Evolutionary conservation across 2,113 vertebrate species (phyloP), one percentile per base, ranked within the genome.

Genomic region (Cariama cristata): DNA sequence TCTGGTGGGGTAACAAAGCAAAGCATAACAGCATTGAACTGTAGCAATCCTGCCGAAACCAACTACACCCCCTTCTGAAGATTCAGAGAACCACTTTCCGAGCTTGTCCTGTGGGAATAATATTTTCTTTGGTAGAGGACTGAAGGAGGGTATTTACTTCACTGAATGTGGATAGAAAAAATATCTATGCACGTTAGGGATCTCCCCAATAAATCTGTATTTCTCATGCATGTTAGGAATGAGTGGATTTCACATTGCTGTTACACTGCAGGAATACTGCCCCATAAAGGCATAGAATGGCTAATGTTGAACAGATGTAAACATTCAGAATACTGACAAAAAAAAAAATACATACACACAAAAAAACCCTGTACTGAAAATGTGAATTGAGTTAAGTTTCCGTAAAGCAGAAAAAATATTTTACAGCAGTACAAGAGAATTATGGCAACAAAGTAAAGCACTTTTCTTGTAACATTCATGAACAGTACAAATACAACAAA

Each of bases 121-220:
- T 96, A 96, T 97, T 98, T 98, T 98, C 98, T 99, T 99, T 99
- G 98, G 98, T 99, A 98, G 97, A 98, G 98, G 97, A 98, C 89
- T 93, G 98, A 98, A 98, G 98, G 98, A 98, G 97, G 97, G 91
- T 95, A 97, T 98, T 96, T 82, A 95, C 97, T 98, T 97, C 93
- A 98, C 95, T 97, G 96, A 93, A 96, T 96, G 93, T 8, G 9
- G 97, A 97, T 79, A 96, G 74, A 94, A 96, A 97, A 98, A 97
- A 96, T 59, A 97, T 95, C 96, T 96, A 88, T 97, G 97, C 97
- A 96, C 2, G 10, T 79, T 84, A 90, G 72, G 98, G 96, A 96
- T 86, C 93, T 94, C 83, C 45, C 85, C 93, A 95, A 38, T 84
- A 92, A 96, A 91, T 94, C 93, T 95, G 87, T 92, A 87, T 93